Evolutionary conservation across 1,140 invertebrate genomes (phyloP), one percentile per base, ranked within the genome.

Genomic region (Drosophila chauvacae): DNA sequence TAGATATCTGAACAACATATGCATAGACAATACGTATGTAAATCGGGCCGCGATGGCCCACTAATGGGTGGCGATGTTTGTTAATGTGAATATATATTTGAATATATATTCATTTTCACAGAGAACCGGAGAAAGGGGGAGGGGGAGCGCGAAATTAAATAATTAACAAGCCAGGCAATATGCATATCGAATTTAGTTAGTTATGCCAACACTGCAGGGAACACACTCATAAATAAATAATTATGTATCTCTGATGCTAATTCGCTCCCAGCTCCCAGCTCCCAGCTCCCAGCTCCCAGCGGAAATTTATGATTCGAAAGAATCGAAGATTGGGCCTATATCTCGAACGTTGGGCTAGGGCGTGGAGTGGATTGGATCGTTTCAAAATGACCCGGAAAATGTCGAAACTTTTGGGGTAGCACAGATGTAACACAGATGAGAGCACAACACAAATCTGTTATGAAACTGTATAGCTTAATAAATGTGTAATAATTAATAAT

Each of bases 51-150:
- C 28, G 37, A 71, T 72, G 69, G 66, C 66, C 69, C 69, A 72
- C 69, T 72, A 72, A 72, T 72, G 69, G 69, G 44, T 28, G 53
- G 70, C 55, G 66, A 73, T 73, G 70, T 73, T 73, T 73, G 70
- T 73, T 73, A 73, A 73, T 72, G 66, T 70, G 39, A 73, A 72
- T 73, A 60, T 73, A 73, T 71, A 26, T 26, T 26, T 5, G 26
- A 23, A 23, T 23, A 3, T 23, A 23, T 23, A 23, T 23, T 59
- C 30, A 51, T 72, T 73, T 73, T 60, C 68, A 72, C 53, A 42
- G 37, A 26, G 45, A 60, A 50, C 55, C 20, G 20, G 44, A 18
- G n/a, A 4, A 16, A 3, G 23, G 37, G 26, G 35, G 33, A 16
- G n/a, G 20, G n/a, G 35, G 23, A 57, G 69, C 53, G 69, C 45